Percentiles rank a stretch among this genome's conserved stretches.
These are phyloP conservation scores for Tragopan temminckii DNA, from an alignment of 2,797 vertebrate genomes.

Conservation along the genomic window DNA sequence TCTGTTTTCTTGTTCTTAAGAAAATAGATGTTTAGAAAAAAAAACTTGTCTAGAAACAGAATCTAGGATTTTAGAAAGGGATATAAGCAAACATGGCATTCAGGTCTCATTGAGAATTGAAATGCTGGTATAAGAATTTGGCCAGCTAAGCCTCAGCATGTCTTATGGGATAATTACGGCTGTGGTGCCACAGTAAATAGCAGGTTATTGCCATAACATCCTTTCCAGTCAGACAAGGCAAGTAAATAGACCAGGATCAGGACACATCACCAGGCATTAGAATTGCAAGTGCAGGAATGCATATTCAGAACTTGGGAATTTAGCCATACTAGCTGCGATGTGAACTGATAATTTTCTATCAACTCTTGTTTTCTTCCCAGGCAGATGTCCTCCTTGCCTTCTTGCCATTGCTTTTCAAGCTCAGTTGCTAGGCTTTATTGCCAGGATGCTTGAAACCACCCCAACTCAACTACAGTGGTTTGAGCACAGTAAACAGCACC, in stretches of 20 bases:
- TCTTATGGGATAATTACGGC: background rate
- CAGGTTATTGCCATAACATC: constrained; percentile 60
- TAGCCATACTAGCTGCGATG: background rate
- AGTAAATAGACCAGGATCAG: constrained; percentile 50
- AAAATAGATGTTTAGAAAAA: background rate
- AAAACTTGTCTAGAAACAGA: background rate
- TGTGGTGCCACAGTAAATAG: constrained; percentile 55
- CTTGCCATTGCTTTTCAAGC: constrained; percentile 13
- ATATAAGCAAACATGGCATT: background rate
- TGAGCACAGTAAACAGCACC: background rate
- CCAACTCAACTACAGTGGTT: background rate
- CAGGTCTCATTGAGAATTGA: background rate
- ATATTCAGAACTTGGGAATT: constrained; percentile 4
- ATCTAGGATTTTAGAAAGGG: background rate
- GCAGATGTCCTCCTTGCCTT: background rate
- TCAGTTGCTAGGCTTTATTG: background rate
- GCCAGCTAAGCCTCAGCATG: constrained; percentile 17
- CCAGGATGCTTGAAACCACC: constrained; percentile 15
- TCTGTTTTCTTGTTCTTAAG: background rate
- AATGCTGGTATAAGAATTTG: constrained; percentile 3
- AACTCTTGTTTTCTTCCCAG: constrained; percentile 19
- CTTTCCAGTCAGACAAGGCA: constrained; percentile 47
- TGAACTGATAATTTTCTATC: constrained; percentile 25
- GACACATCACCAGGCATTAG: constrained; percentile 12
- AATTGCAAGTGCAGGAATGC: constrained; percentile 24